phyloP scores from a whole-genome alignment of 2,797 vertebrate species.

The Molossus molossus region DNA sequence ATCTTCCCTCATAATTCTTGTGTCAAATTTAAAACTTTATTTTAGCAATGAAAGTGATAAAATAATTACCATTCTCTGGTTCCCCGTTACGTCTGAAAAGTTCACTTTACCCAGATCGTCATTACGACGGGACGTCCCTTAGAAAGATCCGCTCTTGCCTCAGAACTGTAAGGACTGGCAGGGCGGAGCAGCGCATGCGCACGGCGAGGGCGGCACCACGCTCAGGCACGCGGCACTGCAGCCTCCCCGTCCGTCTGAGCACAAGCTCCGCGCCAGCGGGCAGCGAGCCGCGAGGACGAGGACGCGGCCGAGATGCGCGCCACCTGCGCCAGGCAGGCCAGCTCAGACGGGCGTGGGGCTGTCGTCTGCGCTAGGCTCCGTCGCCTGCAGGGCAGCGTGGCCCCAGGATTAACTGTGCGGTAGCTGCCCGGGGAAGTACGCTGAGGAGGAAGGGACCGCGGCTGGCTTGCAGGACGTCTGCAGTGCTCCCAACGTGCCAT shows the following conservation, averaged over 20 bases:
- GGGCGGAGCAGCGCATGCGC: no score
- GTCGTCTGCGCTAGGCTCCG: not conserved
- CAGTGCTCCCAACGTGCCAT: slow-evolving; percentile 34
- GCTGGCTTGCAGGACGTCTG: slow-evolving; percentile 77
- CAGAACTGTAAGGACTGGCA: not conserved
- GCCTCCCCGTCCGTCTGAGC: no score
- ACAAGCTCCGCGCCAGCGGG: not conserved
- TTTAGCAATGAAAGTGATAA: slow-evolving; percentile 37
- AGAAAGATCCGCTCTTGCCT: not conserved
- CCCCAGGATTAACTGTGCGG: slow-evolving; percentile 43
- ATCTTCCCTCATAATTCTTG: slow-evolving; percentile 59
- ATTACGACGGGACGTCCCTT: not conserved
- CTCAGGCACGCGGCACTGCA: no score
- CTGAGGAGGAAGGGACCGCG: slow-evolving; percentile 87
- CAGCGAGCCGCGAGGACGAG: not conserved
- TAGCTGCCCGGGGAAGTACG: slow-evolving; percentile 94
- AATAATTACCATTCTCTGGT: slow-evolving; percentile 54
- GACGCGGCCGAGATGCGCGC: not conserved
- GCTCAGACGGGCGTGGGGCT: not conserved
- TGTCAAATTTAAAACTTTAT: slow-evolving; percentile 36
- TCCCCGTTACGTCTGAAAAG: not conserved
- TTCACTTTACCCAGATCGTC: not conserved
- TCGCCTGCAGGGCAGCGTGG: not conserved
- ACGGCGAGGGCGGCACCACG: no score
- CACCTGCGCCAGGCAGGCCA: not conserved